These are phyloP conservation scores for Cinclus mexicanus DNA, from an alignment of 2,113 vertebrate species.

Conservation along the genomic window DNA sequence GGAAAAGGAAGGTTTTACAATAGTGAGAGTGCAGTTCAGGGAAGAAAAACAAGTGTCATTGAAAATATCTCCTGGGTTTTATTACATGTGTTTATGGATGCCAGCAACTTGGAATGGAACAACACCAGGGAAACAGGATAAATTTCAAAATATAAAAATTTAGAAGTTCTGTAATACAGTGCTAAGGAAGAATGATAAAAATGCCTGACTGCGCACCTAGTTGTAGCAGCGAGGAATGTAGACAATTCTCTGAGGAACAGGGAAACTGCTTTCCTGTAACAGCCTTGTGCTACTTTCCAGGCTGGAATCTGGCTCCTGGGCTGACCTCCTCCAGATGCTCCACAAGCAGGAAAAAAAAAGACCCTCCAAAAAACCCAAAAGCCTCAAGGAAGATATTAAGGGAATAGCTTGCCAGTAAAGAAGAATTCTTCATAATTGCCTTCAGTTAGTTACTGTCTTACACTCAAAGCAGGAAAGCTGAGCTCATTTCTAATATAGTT, in stretches of 20 bases:
- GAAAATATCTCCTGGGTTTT: slow-evolving; percentile 28
- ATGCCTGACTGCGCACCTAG: slow-evolving; percentile 15
- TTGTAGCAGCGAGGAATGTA: slow-evolving; percentile 11
- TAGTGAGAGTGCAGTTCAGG: not conserved
- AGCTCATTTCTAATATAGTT: not conserved
- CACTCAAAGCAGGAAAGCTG: not conserved
- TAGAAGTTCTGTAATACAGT: not conserved
- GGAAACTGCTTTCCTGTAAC: not conserved
- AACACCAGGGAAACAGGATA: not conserved
- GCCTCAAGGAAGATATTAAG: not conserved
- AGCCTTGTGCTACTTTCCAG: not conserved
- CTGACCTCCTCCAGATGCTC: slow-evolving; percentile 4
- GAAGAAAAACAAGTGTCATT: slow-evolving; percentile 34
- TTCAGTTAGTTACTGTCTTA: not conserved
- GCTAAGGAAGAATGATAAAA: slow-evolving; percentile 2
- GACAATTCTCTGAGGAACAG: not conserved
- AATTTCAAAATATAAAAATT: slow-evolving; percentile 4
- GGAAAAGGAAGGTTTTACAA: slow-evolving; percentile 38
- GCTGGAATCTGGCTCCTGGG: not conserved
- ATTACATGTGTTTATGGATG: not conserved
- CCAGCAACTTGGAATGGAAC: slow-evolving; percentile 8
- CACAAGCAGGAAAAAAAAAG: not conserved
- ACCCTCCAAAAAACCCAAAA: not conserved
- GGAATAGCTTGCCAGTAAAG: not conserved
- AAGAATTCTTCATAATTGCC: not conserved